These are phyloP conservation scores for Drusus annulatus DNA, from an alignment of 1,140 invertebrate genomes.

Conservation along the genomic window DNA sequence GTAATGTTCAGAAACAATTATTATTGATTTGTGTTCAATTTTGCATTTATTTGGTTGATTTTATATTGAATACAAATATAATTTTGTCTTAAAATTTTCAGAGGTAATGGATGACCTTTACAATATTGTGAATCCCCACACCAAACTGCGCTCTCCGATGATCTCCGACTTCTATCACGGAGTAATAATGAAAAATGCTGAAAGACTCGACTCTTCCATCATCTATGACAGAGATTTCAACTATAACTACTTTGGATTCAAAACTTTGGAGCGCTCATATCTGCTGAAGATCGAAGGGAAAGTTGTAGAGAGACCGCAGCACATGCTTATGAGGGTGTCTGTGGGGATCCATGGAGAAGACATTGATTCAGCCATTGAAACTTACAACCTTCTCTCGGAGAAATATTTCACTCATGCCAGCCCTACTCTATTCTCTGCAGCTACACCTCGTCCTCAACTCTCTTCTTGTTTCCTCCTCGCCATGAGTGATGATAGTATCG, in stretches of 20 bases:
- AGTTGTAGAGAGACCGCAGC: conserved; percentile 96
- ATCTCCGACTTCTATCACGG: conserved; percentile 89
- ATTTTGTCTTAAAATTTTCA: too few species aligned
- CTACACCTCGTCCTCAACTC: conserved; percentile 92
- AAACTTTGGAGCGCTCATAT: conserved; percentile 97
- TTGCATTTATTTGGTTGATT: too few species aligned
- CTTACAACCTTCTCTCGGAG: conserved; percentile 96
- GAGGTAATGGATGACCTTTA: conserved; percentile 94
- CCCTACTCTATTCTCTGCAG: conserved; percentile 97
- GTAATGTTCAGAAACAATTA: too few species aligned
- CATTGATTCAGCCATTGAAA: conserved; percentile 94
- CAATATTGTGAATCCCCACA: conserved; percentile 82
- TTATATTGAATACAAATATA: too few species aligned
- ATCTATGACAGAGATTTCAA: conserved; percentile 98
- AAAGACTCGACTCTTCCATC: conserved; percentile 94
- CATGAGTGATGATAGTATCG: conserved; percentile 97
- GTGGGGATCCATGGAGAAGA: conserved; percentile 97
- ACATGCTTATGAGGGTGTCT: conserved; percentile 98
- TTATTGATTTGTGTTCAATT: background rate
- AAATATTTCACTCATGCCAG: conserved; percentile 98
- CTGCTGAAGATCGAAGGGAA: conserved; percentile 94
- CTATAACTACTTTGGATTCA: conserved; percentile 99
- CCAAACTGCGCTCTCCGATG: conserved; percentile 81
- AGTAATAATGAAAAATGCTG: conserved; percentile 90
- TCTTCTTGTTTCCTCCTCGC: conserved; percentile 97